Percentiles rank a stretch among this genome's conserved stretches.
phyloP scores from a whole-genome alignment of 1,140 invertebrate genomes.

The Helicorthomorpha holstii region DNA sequence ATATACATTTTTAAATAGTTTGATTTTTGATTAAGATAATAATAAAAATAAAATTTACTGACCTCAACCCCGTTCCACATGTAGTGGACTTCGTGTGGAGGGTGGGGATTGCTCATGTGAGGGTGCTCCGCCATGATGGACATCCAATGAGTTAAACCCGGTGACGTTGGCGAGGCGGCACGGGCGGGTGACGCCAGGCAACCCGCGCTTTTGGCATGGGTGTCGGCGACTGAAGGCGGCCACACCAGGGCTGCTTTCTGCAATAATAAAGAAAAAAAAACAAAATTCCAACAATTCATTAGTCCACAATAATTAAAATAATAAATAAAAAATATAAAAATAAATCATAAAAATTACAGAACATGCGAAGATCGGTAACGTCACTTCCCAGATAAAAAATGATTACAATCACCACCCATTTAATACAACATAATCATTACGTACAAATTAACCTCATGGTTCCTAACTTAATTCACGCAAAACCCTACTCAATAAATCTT shows the following conservation, averaged over 20 bases:
- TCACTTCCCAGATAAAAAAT: too few species aligned
- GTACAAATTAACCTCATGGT: too few species aligned
- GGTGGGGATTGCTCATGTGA: constrained; percentile 39
- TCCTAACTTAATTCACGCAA: too few species aligned
- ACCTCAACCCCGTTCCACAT: constrained; percentile 48
- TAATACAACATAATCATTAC: too few species aligned
- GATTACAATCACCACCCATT: too few species aligned
- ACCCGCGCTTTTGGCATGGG: constrained; percentile 10
- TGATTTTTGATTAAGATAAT: too few species aligned
- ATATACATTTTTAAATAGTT: too few species aligned
- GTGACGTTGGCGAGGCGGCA: constrained; percentile 23
- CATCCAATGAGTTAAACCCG: constrained; percentile 56
- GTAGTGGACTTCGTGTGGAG: constrained; percentile 39
- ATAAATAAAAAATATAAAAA: constrained; percentile 5
- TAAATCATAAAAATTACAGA: too few species aligned
- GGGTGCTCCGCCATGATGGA: constrained; percentile 56
- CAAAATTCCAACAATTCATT: not conserved
- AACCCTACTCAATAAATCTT: too few species aligned
- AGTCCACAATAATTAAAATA: not conserved
- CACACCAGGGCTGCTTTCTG: constrained; percentile 29
- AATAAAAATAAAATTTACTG: constrained; percentile 18
- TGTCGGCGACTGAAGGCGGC: constrained; percentile 19
- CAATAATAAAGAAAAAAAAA: constrained; percentile 14
- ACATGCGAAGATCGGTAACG: too few species aligned
- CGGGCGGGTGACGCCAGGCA: constrained; percentile 26